Percentiles rank a stretch among this genome's conserved stretches.
Conservation (phyloP, 2,888 invertebrate species). For the Heteromyza rotundicornis region DNA sequence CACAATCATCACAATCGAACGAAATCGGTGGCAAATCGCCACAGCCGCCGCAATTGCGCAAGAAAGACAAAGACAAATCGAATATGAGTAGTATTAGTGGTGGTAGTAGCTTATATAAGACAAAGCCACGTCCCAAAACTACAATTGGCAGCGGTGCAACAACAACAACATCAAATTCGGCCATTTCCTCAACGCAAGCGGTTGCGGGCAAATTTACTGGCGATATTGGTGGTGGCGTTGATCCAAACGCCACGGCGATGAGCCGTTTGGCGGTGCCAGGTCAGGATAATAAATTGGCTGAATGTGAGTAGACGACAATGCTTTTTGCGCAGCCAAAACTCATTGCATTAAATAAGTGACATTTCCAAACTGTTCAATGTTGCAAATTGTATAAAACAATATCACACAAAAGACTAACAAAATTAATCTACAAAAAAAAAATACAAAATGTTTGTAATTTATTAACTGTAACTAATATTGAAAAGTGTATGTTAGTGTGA, state of each 20-base stretch:
- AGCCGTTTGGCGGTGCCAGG: conserved; percentile 57
- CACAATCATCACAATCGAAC: conserved; percentile 47
- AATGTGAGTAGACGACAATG: conserved; percentile 57
- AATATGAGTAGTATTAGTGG: conserved; percentile 49
- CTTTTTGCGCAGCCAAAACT: conserved; percentile 6
- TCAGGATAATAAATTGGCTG: conserved; percentile 62
- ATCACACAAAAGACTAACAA: neutral
- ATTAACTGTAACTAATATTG: too few species aligned
- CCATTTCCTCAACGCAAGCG: conserved; percentile 20
- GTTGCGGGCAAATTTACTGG: conserved; percentile 7
- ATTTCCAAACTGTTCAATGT: conserved; percentile 17
- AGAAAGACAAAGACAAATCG: conserved; percentile 58
- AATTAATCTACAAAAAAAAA: neutral
- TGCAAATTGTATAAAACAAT: neutral
- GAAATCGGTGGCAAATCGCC: conserved; percentile 6
- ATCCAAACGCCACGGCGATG: conserved; percentile 30
- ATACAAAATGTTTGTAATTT: conserved; percentile 2
- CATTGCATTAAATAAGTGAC: conserved; percentile 22
- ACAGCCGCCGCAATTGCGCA: conserved; percentile 48
- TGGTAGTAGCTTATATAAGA: conserved; percentile 23
- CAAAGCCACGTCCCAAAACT: conserved; percentile 32
- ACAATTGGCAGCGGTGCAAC: conserved; percentile 22
- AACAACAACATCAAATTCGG: conserved; percentile 22
- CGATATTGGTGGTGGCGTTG: conserved; percentile 32
- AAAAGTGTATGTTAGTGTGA: neutral